phyloP scores from a whole-genome alignment of 2,888 invertebrate species.

The Loripinus fragilis region DNA sequence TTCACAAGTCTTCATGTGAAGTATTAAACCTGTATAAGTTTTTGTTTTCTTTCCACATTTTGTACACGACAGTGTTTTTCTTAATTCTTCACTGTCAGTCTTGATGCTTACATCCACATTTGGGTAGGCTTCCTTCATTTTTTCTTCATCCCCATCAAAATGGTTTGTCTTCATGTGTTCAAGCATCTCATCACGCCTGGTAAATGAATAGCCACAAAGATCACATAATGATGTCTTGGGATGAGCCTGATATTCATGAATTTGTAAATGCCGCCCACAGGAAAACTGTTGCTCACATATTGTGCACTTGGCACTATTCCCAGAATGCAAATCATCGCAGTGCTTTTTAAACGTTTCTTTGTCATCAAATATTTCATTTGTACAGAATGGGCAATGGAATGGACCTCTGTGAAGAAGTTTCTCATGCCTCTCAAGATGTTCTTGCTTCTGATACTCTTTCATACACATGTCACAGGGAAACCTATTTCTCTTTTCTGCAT shows the following conservation, averaged over 20 bases:
- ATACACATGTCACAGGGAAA: slow-evolving; percentile 3
- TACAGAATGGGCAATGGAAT: background rate
- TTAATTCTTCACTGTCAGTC: slow-evolving; percentile 4
- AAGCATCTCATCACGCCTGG: background rate
- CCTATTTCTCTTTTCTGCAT: background rate
- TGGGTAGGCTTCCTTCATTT: background rate
- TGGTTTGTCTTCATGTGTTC: background rate
- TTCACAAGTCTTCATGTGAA: background rate
- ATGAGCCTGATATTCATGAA: background rate
- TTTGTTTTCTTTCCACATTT: background rate
- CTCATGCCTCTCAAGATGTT: background rate
- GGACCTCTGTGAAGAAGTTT: background rate
- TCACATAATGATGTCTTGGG: background rate
- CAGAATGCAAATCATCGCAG: background rate
- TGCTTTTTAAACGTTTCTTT: background rate
- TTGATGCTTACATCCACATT: background rate
- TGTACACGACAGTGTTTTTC: background rate
- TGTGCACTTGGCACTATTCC: background rate
- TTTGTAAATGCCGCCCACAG: background rate
- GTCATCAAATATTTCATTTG: background rate
- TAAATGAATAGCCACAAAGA: background rate
- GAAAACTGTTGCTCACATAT: background rate
- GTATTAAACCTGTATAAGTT: background rate
- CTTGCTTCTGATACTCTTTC: background rate
- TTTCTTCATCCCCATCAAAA: background rate